Evolutionary conservation across 2,888 invertebrate genomes (phyloP), one percentile per base, ranked within the genome.

Genomic region (Ptychoptera contaminata): DNA sequence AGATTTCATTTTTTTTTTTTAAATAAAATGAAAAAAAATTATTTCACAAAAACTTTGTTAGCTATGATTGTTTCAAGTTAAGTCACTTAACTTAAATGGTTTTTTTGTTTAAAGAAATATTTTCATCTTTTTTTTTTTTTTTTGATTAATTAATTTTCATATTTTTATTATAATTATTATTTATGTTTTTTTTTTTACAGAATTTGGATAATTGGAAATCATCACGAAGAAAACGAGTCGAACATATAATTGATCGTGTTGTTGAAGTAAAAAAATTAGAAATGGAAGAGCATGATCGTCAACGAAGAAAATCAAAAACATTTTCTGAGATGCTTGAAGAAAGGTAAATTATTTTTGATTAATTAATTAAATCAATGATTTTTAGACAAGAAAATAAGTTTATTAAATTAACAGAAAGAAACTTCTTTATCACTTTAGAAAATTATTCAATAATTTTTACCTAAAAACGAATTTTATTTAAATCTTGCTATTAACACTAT

Each of bases 261-360:
- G 86, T 87, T 51, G 88, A 90, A 68, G 86, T 87, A 55, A 85
- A 87, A 58, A 83, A 85, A 63, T 73, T 85, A 60, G 86, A 88
- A 67, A 73, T 79, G 61, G 86, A 85, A 59, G 79, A 82, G 57
- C 70, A 73, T 63, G 75, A 74, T 59, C 74, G 81, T 63, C 67
- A 70, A 52, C 74, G 83, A 55, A 74, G 80, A 56, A 83, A 82
- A 71, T 83, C 79, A 67, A 92, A 92, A 72, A 92, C 92, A 51
- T 92, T 91, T 73, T 86, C 80, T 61, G 91, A 93, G 70, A 92
- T 93, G 82, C 77, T 90, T 70, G 87, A 88, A 65, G 88, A 86
- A 66, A 77, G 86, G 79, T 82, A 59, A 64, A 69, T 9, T 40
- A 16, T n/a, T 37, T 34, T 34, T 8, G 35, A 35, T 37, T 23